Base-by-base conservation (phyloP, 2,888 invertebrate species). In the Isotomurus palustris region DNA sequence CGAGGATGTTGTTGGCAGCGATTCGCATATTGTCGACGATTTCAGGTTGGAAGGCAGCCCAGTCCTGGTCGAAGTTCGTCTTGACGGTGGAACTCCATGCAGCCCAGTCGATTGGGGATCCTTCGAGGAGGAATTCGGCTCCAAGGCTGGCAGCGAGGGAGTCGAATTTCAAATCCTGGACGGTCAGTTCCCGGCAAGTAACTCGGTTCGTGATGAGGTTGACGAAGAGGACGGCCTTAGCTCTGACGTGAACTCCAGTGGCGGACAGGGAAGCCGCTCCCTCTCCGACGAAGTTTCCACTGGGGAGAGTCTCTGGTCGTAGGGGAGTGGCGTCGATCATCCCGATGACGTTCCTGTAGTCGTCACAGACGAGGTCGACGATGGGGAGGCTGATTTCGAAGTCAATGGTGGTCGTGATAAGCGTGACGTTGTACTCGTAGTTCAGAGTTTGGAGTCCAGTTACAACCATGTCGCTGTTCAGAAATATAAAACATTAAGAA, bases 41-140 rank as follows among this genome's bases (percentile, higher is more conserved):
- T 1, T 17, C 56, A 29, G 19, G 28, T 27, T 56, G 44, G 49
- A 48, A 14, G 2, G 24, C n/a, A 40, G 56, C 53, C 19, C n/a
- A 56, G n/a, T 62, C 62, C 3, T 21, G 2, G 12, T 62, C 63
- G 40, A 63, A 63, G 38, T 55, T 57, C 2, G 12, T 14, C 60
- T 59, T 59, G 40, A 54, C 27, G 36, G 21, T 43, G 8, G 10
- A 10, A 24, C 35, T 54, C 32, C 28, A 36, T 32, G 29, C 21
- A 17, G 35, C 54, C 21, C 19, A 47, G 47, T 54, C 40, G n/a
- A 45, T 19, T 2, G 27, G 24, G 4, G 2, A 14, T 36, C 54
- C 54, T 12, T 19, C 35, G 14, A 54, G 10, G 12, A 19, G 19
- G 38, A 38, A 27, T 29, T 17, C 44, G 14, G 2, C n/a, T 3